Evolutionary conservation across 2,888 invertebrate genomes (phyloP), one percentile per base, ranked within the genome.

Genomic region (Scrobipalpa costella): DNA sequence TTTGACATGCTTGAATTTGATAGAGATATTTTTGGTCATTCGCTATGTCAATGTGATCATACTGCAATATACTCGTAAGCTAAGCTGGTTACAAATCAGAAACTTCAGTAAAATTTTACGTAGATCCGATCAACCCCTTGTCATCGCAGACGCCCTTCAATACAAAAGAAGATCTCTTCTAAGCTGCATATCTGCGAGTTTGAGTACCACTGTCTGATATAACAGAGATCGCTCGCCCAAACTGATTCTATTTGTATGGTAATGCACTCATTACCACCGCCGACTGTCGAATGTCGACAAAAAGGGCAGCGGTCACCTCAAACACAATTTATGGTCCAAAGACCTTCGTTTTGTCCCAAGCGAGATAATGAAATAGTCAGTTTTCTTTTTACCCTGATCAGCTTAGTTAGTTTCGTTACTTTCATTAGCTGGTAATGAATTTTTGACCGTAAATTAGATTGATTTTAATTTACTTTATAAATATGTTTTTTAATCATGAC

Each of bases 191-290:
- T 27, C 27, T 27, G 27, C 27, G 27, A 19, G 19, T 49, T 34
- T 34, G 50, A 19, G 15, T 8, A 49, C 61, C 61, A 36, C 50
- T 55, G 33, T 33, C 34, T 13, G n/a, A n/a, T 55, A 27, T 55
- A 55, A 55, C 55, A 50, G 55, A 55, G 55, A 55, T 55, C 55
- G 73, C 70, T 74, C 74, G 70, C 73, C 80, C 78, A 78, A 79
- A 80, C 83, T 81, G 82, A 81, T 85, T 85, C 88, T 88, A 90
- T 91, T 87, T 89, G 89, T 90, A 91, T 91, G 90, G 80, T 88
- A 90, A 91, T 91, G 75, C 77, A 79, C 90, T 90, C 90, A 90
- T 90, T 90, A 90, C 82, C 71, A 69, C 75, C 85, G 84, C 21
- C 55, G 55, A 34, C 55, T 55, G 55, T 55, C 55, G 55, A 55